Percentiles rank a stretch among this genome's conserved stretches.
phyloP scores from a whole-genome alignment of 2,888 invertebrate genomes.

The Andricus curvator region DNA sequence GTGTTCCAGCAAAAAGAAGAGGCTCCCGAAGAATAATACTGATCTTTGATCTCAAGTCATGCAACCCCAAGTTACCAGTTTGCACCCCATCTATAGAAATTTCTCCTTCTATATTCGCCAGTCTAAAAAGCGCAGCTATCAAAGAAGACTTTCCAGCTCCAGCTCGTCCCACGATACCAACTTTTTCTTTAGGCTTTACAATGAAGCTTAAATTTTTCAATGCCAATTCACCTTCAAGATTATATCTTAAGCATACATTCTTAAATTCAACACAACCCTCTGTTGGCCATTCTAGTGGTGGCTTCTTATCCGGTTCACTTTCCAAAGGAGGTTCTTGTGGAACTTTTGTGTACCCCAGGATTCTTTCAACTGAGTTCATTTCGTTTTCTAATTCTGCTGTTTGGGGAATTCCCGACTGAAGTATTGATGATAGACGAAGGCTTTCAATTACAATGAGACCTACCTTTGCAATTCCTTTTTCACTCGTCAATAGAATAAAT shows the following conservation, averaged over 20 bases:
- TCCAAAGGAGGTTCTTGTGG: conserved; percentile 81
- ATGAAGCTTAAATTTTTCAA: conserved; percentile 80
- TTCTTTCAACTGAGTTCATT: conserved; percentile 86
- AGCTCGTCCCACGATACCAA: conserved; percentile 85
- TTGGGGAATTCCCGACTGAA: conserved; percentile 82
- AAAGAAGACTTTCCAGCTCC: conserved; percentile 86
- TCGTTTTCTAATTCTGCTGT: conserved; percentile 84
- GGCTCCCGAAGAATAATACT: conserved; percentile 84
- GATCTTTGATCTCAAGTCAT: too few species aligned
- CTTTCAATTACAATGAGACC: conserved; percentile 81
- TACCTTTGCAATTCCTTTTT: conserved; percentile 77
- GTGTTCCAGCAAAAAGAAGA: conserved; percentile 79
- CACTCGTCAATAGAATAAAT: conserved; percentile 79
- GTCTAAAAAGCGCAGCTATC: conserved; percentile 84
- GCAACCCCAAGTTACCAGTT: too few species aligned
- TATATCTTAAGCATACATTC: conserved; percentile 81
- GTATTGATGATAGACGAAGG: conserved; percentile 78
- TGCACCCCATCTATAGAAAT: conserved; percentile 82
- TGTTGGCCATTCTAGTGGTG: conserved; percentile 80
- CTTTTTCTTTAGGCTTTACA: conserved; percentile 81
- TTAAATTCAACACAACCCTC: conserved; percentile 80
- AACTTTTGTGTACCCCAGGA: conserved; percentile 83
- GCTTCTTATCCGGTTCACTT: conserved; percentile 71
- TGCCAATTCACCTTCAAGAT: conserved; percentile 73
- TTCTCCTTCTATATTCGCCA: conserved; percentile 76